Evolutionary conservation across 1,140 invertebrate species (phyloP).

Genomic region (Zeugodacus cucurbitae): DNA sequence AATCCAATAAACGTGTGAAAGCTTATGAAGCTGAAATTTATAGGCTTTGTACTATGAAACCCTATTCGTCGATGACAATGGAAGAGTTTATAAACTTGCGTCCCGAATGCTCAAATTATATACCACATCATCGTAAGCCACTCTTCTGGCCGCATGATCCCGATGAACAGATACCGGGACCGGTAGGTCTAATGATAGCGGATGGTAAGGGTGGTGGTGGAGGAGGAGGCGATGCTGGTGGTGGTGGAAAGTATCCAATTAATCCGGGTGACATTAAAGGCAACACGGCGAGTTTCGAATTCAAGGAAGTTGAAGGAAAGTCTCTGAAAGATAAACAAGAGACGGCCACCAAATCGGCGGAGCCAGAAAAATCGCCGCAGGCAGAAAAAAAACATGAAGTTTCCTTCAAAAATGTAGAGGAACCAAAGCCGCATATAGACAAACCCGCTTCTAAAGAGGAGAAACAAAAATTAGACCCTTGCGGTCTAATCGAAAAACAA

Average conservation of each 20-base stretch:
- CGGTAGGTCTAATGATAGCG: slow-evolving; percentile 10
- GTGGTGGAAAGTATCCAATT: neutral
- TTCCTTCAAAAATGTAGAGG: neutral
- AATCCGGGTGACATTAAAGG: neutral
- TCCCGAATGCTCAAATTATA: slow-evolving; percentile 76
- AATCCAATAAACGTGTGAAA: slow-evolving; percentile 51
- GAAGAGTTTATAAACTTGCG: slow-evolving; percentile 81
- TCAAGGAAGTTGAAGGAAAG: neutral
- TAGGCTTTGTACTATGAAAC: slow-evolving; percentile 53
- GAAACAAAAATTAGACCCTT: neutral
- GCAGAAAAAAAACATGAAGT: neutral
- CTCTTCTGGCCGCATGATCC: slow-evolving; percentile 82
- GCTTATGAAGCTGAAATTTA: slow-evolving; percentile 39
- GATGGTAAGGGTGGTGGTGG: slow-evolving; percentile 32
- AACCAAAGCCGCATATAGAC: neutral
- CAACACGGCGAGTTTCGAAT: neutral
- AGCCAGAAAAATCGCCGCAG: neutral
- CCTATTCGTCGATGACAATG: slow-evolving; percentile 87
- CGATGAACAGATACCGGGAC: slow-evolving; percentile 67
- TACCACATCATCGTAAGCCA: slow-evolving; percentile 77
- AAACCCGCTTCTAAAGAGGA: neutral
- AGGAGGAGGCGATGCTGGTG: neutral
- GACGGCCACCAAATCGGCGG: neutral
- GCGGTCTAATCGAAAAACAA: neutral
- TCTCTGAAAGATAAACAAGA: neutral